A percentile compares a stretch with the other conserved stretches of the same genome.
phyloP scores from a whole-genome alignment of 2,113 vertebrate species.

The Setophaga kirtlandii region DNA sequence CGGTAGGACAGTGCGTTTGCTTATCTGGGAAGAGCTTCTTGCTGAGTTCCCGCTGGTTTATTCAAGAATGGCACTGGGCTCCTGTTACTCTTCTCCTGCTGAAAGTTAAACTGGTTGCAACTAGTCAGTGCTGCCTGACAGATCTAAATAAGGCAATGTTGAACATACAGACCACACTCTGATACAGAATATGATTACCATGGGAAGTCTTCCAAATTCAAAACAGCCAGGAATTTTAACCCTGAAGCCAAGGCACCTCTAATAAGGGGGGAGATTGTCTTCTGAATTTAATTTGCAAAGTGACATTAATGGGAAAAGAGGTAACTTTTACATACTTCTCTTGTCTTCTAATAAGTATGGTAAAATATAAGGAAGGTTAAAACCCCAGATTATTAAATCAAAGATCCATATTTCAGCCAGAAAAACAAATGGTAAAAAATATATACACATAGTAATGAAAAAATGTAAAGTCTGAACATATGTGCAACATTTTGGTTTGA shows the following conservation, averaged over 20 bases:
- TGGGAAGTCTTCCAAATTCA: slow-evolving; percentile 47
- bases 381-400: background rate
- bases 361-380: background rate
- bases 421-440: background rate
- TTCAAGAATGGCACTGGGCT: background rate
- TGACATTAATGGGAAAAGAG: background rate
- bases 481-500: background rate
- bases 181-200: slow-evolving; percentile 22
- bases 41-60: background rate
- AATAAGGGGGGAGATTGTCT: background rate
- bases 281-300: slow-evolving; percentile 42
- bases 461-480: background rate
- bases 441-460: background rate
- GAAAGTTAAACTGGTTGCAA: slow-evolving; percentile 45
- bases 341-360: background rate
- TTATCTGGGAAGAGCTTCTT: slow-evolving; percentile 19
- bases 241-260: slow-evolving; percentile 47
- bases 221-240: slow-evolving; percentile 62
- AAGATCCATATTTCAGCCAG: background rate
- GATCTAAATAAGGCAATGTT: slow-evolving; percentile 28
- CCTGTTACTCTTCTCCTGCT: slow-evolving; percentile 26
- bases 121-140: slow-evolving; percentile 20
- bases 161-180: slow-evolving; percentile 24
- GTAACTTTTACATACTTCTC: background rate
- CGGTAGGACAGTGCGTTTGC: background rate